Evolutionary conservation across 2,797 vertebrate species (phyloP).

Genomic region (Thunnus albacares): DNA sequence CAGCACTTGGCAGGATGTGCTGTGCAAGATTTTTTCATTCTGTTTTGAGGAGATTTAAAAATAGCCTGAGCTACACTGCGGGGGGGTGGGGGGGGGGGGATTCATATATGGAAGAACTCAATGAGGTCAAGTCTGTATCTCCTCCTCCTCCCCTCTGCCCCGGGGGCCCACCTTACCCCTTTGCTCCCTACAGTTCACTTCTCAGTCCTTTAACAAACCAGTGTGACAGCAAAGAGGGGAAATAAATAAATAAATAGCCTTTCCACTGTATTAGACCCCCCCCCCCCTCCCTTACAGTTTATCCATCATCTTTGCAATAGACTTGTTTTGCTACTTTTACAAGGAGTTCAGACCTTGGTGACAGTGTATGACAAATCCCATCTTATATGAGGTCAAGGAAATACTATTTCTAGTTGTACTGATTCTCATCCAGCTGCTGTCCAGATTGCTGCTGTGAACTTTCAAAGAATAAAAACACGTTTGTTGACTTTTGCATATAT

Average conservation of each 20-base stretch:
- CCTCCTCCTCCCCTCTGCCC: conserved; percentile 40
- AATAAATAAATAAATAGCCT: conserved; percentile 30
- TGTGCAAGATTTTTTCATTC: conserved; percentile 55
- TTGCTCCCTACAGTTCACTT: conserved; percentile 43
- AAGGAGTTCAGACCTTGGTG: conserved; percentile 28
- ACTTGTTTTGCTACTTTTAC: conserved; percentile 47
- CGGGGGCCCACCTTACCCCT: conserved; percentile 45
- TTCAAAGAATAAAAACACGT: background rate
- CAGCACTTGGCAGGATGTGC: conserved; percentile 44
- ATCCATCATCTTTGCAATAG: conserved; percentile 29
- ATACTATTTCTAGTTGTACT: conserved; percentile 37
- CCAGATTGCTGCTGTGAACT: background rate
- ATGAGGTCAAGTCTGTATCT: conserved; percentile 65
- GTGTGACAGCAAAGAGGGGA: conserved; percentile 7
- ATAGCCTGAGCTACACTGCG: conserved; percentile 54
- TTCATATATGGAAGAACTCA: conserved; percentile 63
- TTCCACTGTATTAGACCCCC: conserved; percentile 12
- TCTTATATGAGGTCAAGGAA: conserved; percentile 53
- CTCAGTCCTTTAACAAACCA: conserved; percentile 31
- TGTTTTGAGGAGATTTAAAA: conserved; percentile 70
- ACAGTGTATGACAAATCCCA: conserved; percentile 36
- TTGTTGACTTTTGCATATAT: background rate
- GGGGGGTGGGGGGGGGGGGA: conserved; percentile 35
- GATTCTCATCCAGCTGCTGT: conserved; percentile 16
- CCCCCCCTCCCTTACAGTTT: conserved; percentile 6